A percentile compares a stretch with the other conserved stretches of the same genome.
These are phyloP conservation scores for Anadara kagoshimensis DNA, from an alignment of 1,140 invertebrate genomes.

Conservation along the genomic window DNA sequence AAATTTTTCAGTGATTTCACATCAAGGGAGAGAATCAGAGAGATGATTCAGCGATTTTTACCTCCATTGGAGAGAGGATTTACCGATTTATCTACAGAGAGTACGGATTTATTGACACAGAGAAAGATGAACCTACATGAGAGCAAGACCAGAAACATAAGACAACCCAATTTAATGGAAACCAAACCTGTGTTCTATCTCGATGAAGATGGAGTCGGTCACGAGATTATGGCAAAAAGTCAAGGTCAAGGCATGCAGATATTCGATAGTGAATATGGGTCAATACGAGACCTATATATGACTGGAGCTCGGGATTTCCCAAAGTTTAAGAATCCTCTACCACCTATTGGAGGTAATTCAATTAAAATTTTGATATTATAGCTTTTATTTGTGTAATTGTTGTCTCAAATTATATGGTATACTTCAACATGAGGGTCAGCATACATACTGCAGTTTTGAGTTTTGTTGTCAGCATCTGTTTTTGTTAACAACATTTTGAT, in stretches of 20 bases:
- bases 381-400: too few relatives aligned
- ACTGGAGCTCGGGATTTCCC: slow-evolving; percentile 38
- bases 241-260: slow-evolving; percentile 24
- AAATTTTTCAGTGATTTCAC: slow-evolving; percentile 53
- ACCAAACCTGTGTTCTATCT: slow-evolving; percentile 61
- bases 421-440: too few relatives aligned
- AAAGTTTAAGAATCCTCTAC: slow-evolving; percentile 53
- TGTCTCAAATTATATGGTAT: too few relatives aligned
- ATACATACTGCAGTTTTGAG: too few relatives aligned
- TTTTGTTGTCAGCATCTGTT: too few relatives aligned
- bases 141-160: slow-evolving; percentile 45
- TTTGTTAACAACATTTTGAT: too few relatives aligned
- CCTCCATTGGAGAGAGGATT: slow-evolving; percentile 40
- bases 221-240: slow-evolving; percentile 1
- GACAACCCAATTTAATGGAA: slow-evolving; percentile 43
- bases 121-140: slow-evolving; percentile 56
- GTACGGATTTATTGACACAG: slow-evolving; percentile 52
- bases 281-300: slow-evolving; percentile 44
- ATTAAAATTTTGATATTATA: too few relatives aligned
- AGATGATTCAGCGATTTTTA: slow-evolving; percentile 50
- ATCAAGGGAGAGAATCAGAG: slow-evolving; percentile 55
- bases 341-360: slow-evolving; percentile 40
- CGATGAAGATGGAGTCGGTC: slow-evolving; percentile 47
- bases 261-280: slow-evolving; percentile 42
- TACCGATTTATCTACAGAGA: slow-evolving; percentile 41